Evolutionary conservation across 2,888 invertebrate species (phyloP), one percentile per base, ranked within the genome.

Genomic region (Stenolophus ochropezus): DNA sequence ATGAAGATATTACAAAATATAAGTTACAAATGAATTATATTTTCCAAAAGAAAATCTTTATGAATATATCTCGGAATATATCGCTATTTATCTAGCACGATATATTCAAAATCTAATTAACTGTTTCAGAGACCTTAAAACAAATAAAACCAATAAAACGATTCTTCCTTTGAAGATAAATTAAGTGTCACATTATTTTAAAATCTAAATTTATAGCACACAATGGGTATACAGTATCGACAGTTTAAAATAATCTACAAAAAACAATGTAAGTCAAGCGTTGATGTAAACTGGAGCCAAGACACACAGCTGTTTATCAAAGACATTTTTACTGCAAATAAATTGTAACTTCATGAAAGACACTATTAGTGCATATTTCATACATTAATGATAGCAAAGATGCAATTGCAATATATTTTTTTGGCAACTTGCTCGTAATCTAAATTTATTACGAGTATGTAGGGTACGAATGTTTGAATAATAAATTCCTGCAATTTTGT

Each of bases 131-230:
- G n/a, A n/a, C n/a, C n/a, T n/a, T 42, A 8, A 6, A 6, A 42
- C 33, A 42, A n/a, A 42, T 42, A 8, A 42, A 42, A 42, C 11
- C 8, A 2, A 42, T 8, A 8, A 51, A n/a, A 14, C n/a, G 8
- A 14, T 51, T 51, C 21, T 69, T 69, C 16, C 65, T 69, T 69
- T 69, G 42, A 69, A 69, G 65, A 33, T 69, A 69, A 69, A 69
- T 69, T 33, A 33, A 16, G 65, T 18, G 18, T 8, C 16, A 69
- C 16, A 27, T n/a, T n/a, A n/a, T n/a, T n/a, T n/a, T n/a, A n/a
- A n/a, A n/a, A n/a, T 14, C 14, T 69, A 69, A 11, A 69, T 69
- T 69, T 33, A 27, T 25, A 33, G 11, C 5, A 18, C 33, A 69
- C 65, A 69, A 69, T 69, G 33, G 65, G n/a, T 33, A 33, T 33